A percentile compares a stretch with the other conserved stretches of the same genome.
phyloP scores from a whole-genome alignment of 2,888 invertebrate species.

The Leptopilina myrica region DNA sequence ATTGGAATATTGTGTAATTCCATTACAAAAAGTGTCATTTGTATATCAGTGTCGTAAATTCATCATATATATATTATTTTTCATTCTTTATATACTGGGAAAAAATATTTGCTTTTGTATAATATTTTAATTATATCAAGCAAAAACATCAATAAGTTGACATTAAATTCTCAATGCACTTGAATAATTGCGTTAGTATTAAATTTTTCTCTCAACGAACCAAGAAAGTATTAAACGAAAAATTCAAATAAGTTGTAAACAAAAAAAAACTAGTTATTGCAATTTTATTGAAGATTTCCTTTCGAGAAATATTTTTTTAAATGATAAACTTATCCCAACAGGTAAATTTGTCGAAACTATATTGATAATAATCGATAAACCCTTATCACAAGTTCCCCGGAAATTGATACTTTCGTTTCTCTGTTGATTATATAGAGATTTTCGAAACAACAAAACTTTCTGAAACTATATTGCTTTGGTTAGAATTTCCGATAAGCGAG shows the following conservation, averaged over 20 bases:
- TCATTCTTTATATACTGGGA: no score
- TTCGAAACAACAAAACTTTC: conserved; percentile 20
- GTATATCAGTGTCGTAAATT: conserved; percentile 13
- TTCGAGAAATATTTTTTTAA: not conserved
- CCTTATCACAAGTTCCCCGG: not conserved
- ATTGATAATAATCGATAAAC: conserved; percentile 2
- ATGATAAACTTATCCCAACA: not conserved
- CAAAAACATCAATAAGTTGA: no score
- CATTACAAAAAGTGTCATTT: conserved; percentile 8
- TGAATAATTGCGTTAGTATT: no score
- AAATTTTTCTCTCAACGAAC: no score
- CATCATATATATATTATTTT: not conserved
- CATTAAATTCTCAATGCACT: no score
- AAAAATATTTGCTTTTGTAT: no score
- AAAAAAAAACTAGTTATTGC: no score
- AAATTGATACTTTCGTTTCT: conserved; percentile 12
- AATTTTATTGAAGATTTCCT: no score
- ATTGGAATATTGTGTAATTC: conserved; percentile 32
- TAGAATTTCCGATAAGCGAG: conserved; percentile 9
- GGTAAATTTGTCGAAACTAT: not conserved
- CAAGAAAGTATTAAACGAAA: no score
- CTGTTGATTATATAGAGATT: not conserved
- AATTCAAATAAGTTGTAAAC: no score
- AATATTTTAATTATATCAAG: no score
- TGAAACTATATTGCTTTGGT: conserved; percentile 6